Evolutionary conservation across 1,140 invertebrate genomes (phyloP).

Genomic region (Physella acuta): DNA sequence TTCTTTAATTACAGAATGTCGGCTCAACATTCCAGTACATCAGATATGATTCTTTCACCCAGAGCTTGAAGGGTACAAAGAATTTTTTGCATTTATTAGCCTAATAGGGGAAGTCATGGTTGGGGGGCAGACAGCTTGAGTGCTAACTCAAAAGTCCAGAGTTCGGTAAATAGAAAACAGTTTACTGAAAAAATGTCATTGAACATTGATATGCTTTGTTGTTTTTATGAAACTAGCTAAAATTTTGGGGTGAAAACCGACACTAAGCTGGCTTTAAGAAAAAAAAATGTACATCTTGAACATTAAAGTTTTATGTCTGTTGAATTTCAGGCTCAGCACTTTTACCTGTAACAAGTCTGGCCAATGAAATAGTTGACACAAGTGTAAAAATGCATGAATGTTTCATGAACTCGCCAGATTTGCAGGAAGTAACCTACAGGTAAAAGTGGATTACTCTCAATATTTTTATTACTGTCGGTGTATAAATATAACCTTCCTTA

Average conservation of each 20-base stretch:
- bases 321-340: slow-evolving; percentile 23
- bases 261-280: not conserved
- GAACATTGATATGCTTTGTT: not conserved
- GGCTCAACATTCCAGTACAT: slow-evolving; percentile 19
- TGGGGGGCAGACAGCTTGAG: too few relatives aligned
- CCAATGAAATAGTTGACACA: slow-evolving; percentile 31
- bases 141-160: too few relatives aligned
- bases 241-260: not conserved
- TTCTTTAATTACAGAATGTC: slow-evolving; percentile 13
- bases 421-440: slow-evolving; percentile 26
- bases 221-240: not conserved
- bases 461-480: too few relatives aligned
- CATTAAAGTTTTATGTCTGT: not conserved
- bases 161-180: too few relatives aligned
- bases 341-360: slow-evolving; percentile 28
- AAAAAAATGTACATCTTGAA: not conserved
- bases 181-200: too few relatives aligned
- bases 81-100: too few relatives aligned
- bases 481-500: too few relatives aligned
- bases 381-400: slow-evolving; percentile 27
- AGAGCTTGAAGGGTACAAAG: slow-evolving; percentile 22
- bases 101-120: too few relatives aligned
- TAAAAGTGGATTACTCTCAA: too few relatives aligned
- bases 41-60: slow-evolving; percentile 24
- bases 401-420: slow-evolving; percentile 21